phyloP scores from a whole-genome alignment of 2,888 invertebrate genomes.

The Asteroscopus sphinx region DNA sequence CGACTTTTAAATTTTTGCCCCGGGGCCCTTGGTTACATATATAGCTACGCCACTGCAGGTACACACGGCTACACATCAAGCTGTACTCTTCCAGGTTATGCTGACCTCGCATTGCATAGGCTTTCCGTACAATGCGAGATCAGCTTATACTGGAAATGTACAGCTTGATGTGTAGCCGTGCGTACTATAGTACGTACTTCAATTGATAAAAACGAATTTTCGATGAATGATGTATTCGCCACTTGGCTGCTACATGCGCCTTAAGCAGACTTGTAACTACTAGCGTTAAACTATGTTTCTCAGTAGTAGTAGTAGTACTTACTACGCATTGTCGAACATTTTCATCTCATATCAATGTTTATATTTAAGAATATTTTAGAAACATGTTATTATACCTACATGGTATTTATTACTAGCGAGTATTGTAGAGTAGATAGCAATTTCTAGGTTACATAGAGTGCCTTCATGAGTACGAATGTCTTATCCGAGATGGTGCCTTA shows the following conservation, averaged over 20 bases:
- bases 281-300: neutral
- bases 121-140: no score
- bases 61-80: no score
- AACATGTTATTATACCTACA: conserved; percentile 9
- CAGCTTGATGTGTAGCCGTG: neutral
- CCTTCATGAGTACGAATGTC: conserved; percentile 54
- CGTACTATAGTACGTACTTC: no score
- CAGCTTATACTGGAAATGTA: neutral
- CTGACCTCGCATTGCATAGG: no score
- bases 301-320: neutral
- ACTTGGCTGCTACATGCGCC: no score
- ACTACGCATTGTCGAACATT: conserved; percentile 13
- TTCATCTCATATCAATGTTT: conserved; percentile 12
- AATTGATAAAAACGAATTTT: no score
- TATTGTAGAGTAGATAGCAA: conserved; percentile 47
- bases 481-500: conserved; percentile 67
- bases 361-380: conserved; percentile 19
- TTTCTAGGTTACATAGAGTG: conserved; percentile 52
- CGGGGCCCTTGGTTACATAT: no score
- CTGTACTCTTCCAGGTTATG: no score
- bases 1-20: no score
- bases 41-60: no score
- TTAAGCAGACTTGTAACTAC: no score
- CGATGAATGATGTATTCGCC: no score
- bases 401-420: conserved; percentile 2